Base-by-base conservation (phyloP, 2,888 invertebrate species). In the Zhengitettix transpicula region DNA sequence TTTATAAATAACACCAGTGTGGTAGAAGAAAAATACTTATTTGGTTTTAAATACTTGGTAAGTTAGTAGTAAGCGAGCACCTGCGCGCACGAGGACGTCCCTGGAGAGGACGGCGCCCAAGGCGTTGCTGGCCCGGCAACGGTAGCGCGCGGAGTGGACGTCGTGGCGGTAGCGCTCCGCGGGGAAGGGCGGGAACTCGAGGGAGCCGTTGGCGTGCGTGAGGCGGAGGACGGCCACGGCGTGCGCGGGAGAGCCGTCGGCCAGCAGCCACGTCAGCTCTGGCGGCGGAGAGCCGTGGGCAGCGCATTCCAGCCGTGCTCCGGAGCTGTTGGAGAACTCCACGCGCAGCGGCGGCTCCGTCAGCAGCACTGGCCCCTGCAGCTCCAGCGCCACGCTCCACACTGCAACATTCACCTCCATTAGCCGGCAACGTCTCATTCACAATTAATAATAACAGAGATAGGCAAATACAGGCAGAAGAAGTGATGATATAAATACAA, bases 21-120 rank as follows among this genome's bases (percentile, higher is more conserved):
- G n/a, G n/a, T n/a, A n/a, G n/a, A n/a, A n/a, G n/a, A n/a, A n/a
- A n/a, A n/a, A n/a, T n/a, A n/a, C n/a, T n/a, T n/a, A n/a, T n/a
- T n/a, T n/a, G n/a, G n/a, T n/a, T n/a, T n/a, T n/a, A n/a, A n/a
- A n/a, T n/a, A n/a, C n/a, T n/a, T n/a, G n/a, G n/a, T n/a, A n/a
- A n/a, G n/a, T n/a, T n/a, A n/a, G n/a, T n/a, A n/a, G n/a, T n/a
- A n/a, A n/a, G n/a, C n/a, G n/a, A n/a, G 81, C 76, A 95, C 95
- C 92, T 69, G 92, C 92, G 74, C 89, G 85, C 61, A 93, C 85
- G 70, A 87, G 87, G 66, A 93, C 87, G 71, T 88, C 89, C 67
- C 89, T 82, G 68, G 93, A 92, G 67, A 93, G 79, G 57, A 93
- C 81, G 59, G 81, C 79, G 47, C 89, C 89, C 61, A 87, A 83